Conservation (phyloP, 2,888 invertebrate genomes). For the Trichogramma dendrolimi region DNA sequence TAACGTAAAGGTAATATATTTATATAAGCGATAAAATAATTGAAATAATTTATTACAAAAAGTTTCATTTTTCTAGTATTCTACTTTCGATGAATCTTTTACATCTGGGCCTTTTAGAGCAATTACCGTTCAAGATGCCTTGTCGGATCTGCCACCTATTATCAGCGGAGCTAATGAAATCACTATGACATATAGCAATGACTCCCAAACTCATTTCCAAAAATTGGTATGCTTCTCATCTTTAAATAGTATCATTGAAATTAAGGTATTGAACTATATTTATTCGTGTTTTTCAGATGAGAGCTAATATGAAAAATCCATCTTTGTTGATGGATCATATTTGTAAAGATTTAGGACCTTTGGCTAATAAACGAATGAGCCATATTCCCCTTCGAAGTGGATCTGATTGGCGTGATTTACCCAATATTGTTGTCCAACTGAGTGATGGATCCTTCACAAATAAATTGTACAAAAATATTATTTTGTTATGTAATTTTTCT, state of each 20-base stretch:
- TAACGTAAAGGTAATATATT: slow-evolving; percentile 53
- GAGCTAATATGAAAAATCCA: slow-evolving; percentile 57
- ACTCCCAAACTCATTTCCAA: slow-evolving; percentile 73
- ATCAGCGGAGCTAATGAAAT: slow-evolving; percentile 66
- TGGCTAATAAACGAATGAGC: slow-evolving; percentile 73
- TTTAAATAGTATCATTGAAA: background rate
- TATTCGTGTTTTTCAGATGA: slow-evolving; percentile 51
- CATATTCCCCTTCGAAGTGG: slow-evolving; percentile 71
- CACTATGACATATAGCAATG: slow-evolving; percentile 68
- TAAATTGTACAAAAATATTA: slow-evolving; percentile 52
- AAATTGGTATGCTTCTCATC: slow-evolving; percentile 47
- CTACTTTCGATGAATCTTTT: slow-evolving; percentile 59
- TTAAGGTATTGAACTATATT: slow-evolving; percentile 16
- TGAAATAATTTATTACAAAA: background rate
- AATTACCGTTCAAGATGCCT: slow-evolving; percentile 73
- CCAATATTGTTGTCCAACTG: slow-evolving; percentile 68
- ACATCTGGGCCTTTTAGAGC: slow-evolving; percentile 72
- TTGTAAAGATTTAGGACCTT: slow-evolving; percentile 77
- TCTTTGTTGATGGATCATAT: slow-evolving; percentile 68
- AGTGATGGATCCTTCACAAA: slow-evolving; percentile 66
- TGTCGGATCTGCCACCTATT: slow-evolving; percentile 76
- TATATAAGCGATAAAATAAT: no score
- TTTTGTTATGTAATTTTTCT: background rate
- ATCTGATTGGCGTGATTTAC: slow-evolving; percentile 82
- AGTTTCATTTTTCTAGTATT: slow-evolving; percentile 29